Evolutionary conservation across 2,797 vertebrate genomes (phyloP).

Genomic region (Argya squamiceps): DNA sequence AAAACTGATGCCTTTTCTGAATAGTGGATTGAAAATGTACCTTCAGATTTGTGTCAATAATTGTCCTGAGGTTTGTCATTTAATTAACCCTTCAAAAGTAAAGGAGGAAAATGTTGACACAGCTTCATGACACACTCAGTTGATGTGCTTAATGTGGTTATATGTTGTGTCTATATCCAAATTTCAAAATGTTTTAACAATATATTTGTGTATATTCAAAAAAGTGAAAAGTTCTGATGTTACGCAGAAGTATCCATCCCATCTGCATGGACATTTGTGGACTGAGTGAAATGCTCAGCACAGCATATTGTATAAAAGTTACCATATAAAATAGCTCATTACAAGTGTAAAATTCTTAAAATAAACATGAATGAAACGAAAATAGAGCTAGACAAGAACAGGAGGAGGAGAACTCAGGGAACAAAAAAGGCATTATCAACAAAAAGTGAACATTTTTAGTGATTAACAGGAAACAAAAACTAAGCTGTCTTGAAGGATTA

Average conservation of each 20-base stretch:
- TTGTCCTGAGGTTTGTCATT: not conserved
- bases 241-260: not conserved
- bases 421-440: not conserved
- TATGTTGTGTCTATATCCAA: not conserved
- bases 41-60: not conserved
- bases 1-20: not conserved
- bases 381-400: not conserved
- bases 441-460: not conserved
- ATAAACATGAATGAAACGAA: not conserved
- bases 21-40: not conserved
- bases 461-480: not conserved
- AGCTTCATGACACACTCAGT: not conserved
- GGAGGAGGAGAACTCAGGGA: not conserved
- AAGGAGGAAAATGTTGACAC: not conserved
- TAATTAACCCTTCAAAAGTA: not conserved
- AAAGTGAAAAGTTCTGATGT: not conserved
- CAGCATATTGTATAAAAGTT: not conserved
- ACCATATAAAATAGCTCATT: not conserved
- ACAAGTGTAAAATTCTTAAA: not conserved
- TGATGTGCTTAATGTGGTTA: not conserved
- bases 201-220: not conserved
- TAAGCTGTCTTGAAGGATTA: not conserved
- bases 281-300: not conserved
- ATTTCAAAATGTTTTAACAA: not conserved
- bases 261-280: not conserved